These are phyloP conservation scores for Cheilosia soror DNA, from an alignment of 2,888 invertebrate species.

Conservation along the genomic window DNA sequence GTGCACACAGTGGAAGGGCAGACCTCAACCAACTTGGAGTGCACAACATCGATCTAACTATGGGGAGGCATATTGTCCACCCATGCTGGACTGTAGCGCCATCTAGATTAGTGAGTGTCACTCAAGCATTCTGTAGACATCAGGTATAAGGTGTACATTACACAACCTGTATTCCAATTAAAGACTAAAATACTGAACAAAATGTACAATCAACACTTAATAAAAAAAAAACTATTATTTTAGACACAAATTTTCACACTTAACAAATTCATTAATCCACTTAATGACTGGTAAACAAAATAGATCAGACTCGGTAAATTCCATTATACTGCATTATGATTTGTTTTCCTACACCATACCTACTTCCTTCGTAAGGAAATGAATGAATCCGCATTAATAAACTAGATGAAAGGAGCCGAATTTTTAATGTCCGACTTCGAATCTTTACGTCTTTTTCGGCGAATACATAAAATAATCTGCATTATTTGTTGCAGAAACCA, in stretches of 20 bases:
- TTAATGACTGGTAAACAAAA: not conserved
- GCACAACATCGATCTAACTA: no score
- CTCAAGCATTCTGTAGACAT: no score
- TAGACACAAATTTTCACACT: not conserved
- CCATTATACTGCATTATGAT: not conserved
- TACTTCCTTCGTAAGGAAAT: slow-evolving; percentile 27
- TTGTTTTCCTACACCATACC: not conserved
- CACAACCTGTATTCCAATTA: no score
- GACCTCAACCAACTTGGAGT: no score
- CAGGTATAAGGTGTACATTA: no score
- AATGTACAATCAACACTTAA: no score
- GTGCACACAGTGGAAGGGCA: no score
- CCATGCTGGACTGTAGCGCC: no score
- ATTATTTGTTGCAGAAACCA: slow-evolving; percentile 71
- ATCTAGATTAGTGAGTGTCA: no score
- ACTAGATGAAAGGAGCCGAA: slow-evolving; percentile 72
- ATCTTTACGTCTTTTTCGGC: slow-evolving; percentile 74
- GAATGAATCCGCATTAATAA: slow-evolving; percentile 63
- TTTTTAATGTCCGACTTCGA: slow-evolving; percentile 70
- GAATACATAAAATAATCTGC: slow-evolving; percentile 72
- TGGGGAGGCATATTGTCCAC: no score
- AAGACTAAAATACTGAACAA: no score
- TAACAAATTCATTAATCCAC: not conserved
- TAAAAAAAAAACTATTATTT: not conserved
- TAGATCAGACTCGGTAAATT: not conserved